Evolutionary conservation across 2,113 vertebrate genomes (phyloP).

Genomic region (Synchiropus splendidus): DNA sequence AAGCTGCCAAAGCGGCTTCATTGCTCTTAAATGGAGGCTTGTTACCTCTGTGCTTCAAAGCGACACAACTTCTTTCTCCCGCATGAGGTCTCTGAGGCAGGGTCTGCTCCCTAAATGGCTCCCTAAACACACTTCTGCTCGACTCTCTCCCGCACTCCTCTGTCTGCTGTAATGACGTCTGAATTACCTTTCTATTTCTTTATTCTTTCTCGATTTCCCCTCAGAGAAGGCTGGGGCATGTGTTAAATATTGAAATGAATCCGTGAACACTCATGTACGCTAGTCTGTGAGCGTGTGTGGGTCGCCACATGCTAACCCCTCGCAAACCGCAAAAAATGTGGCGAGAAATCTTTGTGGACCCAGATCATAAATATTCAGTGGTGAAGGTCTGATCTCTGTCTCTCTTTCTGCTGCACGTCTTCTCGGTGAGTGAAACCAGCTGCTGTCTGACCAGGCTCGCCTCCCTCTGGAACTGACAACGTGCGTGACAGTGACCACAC

Average conservation of each 20-base stretch:
- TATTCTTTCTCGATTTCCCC: constrained; percentile 4
- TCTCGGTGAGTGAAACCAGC: constrained; percentile 56
- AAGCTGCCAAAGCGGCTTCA: constrained; percentile 60
- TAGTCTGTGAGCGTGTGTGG: constrained; percentile 23
- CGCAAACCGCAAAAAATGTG: constrained; percentile 50
- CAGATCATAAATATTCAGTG: constrained; percentile 62
- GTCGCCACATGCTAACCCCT: constrained; percentile 29
- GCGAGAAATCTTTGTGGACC: constrained; percentile 45
- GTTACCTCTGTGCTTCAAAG: constrained; percentile 60
- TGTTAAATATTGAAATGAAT: constrained; percentile 32
- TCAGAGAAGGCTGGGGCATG: constrained; percentile 11
- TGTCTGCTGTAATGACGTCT: constrained; percentile 28
- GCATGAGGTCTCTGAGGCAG: constrained; percentile 25
- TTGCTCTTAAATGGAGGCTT: constrained; percentile 58
- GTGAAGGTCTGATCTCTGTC: constrained; percentile 44
- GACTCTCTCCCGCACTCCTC: constrained; percentile 26
- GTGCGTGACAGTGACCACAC: constrained; percentile 51
- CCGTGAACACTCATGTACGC: constrained; percentile 20
- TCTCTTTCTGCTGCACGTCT: constrained; percentile 30
- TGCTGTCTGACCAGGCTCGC: constrained; percentile 41
- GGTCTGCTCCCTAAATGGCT: constrained; percentile 34
- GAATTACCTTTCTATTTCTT: constrained; percentile 1
- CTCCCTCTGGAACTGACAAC: constrained; percentile 51
- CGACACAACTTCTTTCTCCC: constrained; percentile 45
- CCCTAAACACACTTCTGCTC: constrained; percentile 13